These are phyloP conservation scores for Dromius quadrimaculatus DNA, from an alignment of 2,888 invertebrate genomes.

Conservation along the genomic window DNA sequence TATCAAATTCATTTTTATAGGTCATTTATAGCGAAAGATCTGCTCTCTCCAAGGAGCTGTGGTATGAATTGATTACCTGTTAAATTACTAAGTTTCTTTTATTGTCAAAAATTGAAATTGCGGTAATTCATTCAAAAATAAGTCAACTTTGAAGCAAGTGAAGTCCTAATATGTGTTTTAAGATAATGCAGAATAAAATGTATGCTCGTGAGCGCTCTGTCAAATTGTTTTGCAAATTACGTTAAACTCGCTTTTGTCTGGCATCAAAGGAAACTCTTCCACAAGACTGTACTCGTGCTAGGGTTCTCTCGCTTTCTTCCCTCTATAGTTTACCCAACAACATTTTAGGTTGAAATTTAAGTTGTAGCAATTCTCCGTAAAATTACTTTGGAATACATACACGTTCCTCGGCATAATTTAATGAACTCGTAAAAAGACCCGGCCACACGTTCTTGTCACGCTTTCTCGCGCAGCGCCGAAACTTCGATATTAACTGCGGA, in stretches of 20 bases:
- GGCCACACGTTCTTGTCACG: slow-evolving; percentile 24
- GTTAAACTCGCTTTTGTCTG: background rate
- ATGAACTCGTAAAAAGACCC: slow-evolving; percentile 37
- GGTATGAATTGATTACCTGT: too few species aligned
- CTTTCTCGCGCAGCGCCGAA: slow-evolving; percentile 13
- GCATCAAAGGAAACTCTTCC: background rate
- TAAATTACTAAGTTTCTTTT: too few species aligned
- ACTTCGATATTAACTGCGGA: slow-evolving; percentile 13
- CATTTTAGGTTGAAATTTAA: slow-evolving; percentile 33
- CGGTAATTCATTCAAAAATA: too few species aligned
- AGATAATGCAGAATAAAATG: too few species aligned
- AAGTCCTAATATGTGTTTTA: too few species aligned
- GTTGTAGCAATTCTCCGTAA: slow-evolving; percentile 31
- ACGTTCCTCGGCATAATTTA: slow-evolving; percentile 32
- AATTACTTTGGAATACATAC: slow-evolving; percentile 35
- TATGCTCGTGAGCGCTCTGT: too few species aligned
- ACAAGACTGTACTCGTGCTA: background rate
- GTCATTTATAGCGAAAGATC: too few species aligned
- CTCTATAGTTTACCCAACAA: background rate
- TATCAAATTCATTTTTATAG: too few species aligned
- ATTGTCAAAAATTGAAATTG: too few species aligned
- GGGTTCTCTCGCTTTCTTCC: background rate
- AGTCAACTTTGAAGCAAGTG: too few species aligned
- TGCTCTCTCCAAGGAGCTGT: too few species aligned
- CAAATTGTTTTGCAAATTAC: background rate